Evolutionary conservation across 2,113 vertebrate species (phyloP), one percentile per base, ranked within the genome.

Genomic region (Hippocampus mohnikei): DNA sequence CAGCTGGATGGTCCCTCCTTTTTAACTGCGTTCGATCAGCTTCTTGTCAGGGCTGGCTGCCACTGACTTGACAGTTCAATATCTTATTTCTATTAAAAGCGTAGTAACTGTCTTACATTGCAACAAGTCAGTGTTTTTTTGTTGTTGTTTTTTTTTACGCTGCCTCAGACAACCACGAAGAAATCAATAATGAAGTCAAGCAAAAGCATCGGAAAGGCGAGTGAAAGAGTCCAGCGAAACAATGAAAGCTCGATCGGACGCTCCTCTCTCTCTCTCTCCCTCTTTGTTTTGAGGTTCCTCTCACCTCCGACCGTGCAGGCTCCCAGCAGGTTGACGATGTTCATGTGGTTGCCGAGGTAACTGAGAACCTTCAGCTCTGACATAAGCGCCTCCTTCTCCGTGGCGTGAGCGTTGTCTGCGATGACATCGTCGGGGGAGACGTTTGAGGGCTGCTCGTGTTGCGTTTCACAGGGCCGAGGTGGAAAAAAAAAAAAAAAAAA

Each of bases 311-410:
- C 44, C 13, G 96, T 98, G 89, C 96, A 98, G 0, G 96, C 96
- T 78, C 96, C 96, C 18, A 98, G 93, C 41, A 98, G 93, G 91
- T 98, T 98, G 25, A 98, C 96, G 0, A 97, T 98, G 79, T 98
- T 98, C 90, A 96, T 91, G 41, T 98, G 96, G 87, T 96, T 96
- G 61, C 96, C 96, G 20, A 98, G 94, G 89, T 98, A 97, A 89
- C 95, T 96, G 76, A 98, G 88, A 74, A 98, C 95, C 89, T 98
- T 98, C 73, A 98, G 94, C 84, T 98, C 96, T 8, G 96, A 98
- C 96, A 98, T 98, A 77, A 98, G 92, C 12, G 96, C 96, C 86
- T 98, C 96, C 81, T 95, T 94, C 83, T 98, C 96, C 0, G 95
- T 98, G 63, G 95, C 82, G 82, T 98, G 95, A 82, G 96, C 96